phyloP scores from a whole-genome alignment of 2,113 vertebrate genomes.

The Centrocercus urophasianus region DNA sequence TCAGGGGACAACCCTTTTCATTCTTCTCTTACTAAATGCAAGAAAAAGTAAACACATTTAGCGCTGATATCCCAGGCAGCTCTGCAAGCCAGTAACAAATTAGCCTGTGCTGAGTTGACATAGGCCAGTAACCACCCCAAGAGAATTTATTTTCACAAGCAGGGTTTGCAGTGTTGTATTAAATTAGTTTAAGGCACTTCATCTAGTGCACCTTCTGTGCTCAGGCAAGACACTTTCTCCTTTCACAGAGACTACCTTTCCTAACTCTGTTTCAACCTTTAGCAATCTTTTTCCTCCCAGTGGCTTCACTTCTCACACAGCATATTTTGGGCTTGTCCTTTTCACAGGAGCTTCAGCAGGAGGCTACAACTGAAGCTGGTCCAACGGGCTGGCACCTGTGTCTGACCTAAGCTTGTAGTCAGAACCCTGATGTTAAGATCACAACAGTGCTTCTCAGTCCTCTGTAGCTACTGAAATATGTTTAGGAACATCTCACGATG shows the following conservation, averaged over 20 bases:
- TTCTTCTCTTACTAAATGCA: background rate
- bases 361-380: background rate
- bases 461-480: background rate
- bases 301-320: background rate
- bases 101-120: background rate
- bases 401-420: background rate
- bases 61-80: background rate
- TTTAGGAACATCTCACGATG: background rate
- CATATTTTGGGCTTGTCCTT: background rate
- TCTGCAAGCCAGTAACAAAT: background rate
- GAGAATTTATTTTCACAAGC: background rate
- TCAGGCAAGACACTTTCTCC: background rate
- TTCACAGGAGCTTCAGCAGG: rapidly evolving
- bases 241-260: background rate
- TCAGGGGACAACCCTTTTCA: background rate
- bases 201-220: background rate
- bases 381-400: background rate
- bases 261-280: background rate
- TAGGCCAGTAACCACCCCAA: background rate
- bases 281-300: rapidly evolving
- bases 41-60: background rate
- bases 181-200: background rate
- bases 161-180: background rate
- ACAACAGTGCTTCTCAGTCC: rapidly evolving
- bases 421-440: background rate